Evolutionary conservation across 2,113 vertebrate genomes (phyloP), one percentile per base, ranked within the genome.

Genomic region (Zapornia atra): DNA sequence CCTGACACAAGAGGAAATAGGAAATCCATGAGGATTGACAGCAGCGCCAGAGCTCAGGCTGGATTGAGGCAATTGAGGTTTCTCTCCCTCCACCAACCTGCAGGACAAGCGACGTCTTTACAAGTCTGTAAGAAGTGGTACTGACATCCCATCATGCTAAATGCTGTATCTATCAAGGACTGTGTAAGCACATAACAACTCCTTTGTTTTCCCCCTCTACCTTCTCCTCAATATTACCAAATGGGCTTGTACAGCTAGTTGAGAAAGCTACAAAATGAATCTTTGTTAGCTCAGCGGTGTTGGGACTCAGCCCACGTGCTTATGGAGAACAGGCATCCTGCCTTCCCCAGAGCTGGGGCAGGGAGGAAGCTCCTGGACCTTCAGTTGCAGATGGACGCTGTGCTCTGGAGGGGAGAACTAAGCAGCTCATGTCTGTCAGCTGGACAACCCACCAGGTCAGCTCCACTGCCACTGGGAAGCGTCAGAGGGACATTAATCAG

Each of bases 251-350:
- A n/a, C 7, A 5, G 44, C 42, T 40, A 16, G 44, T 33, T 1
- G 5, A 59, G n/a, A 40, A 71, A 84, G 64, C 19, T 59, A 24
- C 57, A 65, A 73, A 91, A 53, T 18, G 53, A 48, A 33, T 33
- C 21, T 2, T 21, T 53, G 46, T 19, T 53, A 25, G 15, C 4
- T 82, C 68, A 61, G 0, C 5, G 0, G 2, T 38, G 54, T 46
- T 46, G 53, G 75, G 56, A 25, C 31, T 63, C 48, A 17, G 36
- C 33, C 3, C 59, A 38, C 0, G 1, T 26, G 15, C 20, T 64
- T 24, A 5, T 12, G 0, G 1, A 51, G 34, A 11, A 28, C 40
- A 95, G 15, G 17, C 22, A 7, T 6, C 2, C n/a, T 42, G 4
- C 19, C 31, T 40, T 48, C 21, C 68, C 46, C 66, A 50, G 70